Evolutionary conservation across 2,113 vertebrate species (phyloP), one percentile per base, ranked within the genome.

Genomic region (Limnothrissa miodon): DNA sequence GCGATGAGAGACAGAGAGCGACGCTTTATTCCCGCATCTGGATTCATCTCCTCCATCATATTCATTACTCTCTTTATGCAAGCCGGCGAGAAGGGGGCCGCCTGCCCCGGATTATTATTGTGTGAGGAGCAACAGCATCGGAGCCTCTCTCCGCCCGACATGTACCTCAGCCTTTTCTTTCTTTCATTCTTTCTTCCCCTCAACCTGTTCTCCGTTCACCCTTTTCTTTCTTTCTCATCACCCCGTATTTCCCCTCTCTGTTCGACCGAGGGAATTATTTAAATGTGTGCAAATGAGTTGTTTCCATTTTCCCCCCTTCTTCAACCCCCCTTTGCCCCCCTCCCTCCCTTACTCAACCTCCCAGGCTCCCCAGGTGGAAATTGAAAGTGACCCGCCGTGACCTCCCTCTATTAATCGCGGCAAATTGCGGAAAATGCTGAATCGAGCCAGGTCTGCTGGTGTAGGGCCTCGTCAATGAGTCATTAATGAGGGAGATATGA

Each of bases 261-360:
- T 88, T 86, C 86, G 87, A 87, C 19, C 86, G 89, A 92, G 91
- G 91, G 95, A 97, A 98, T 99, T 99, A 99, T 99, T 99, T 96
- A 99, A 97, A 99, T 99, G 96, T 99, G 97, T 99, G 98, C 97
- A 99, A 99, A 99, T 99, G 97, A 99, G 94, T 97, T 95, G 94
- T 96, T 97, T 99, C 97, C 96, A 98, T 97, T 98, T 98, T 94
- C 91, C 96, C 92, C 91, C 92, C 91, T 89, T 92, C 90, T 92
- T 91, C 89, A 90, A 66, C 25, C 25, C 59, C 29, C 59, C 25
- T 2, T 25, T 33, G 4, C 21, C 1, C 56, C 19, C n/a, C 56
- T 9, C n/a, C 9, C 66, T 13, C 66, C 66, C 66, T 42, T 42
- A 6, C 42, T 42, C 51, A 23, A 56, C 51, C 51, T 56, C 51